phyloP scores from a whole-genome alignment of 2,113 vertebrate species.

The Cranoglanis bouderius region DNA sequence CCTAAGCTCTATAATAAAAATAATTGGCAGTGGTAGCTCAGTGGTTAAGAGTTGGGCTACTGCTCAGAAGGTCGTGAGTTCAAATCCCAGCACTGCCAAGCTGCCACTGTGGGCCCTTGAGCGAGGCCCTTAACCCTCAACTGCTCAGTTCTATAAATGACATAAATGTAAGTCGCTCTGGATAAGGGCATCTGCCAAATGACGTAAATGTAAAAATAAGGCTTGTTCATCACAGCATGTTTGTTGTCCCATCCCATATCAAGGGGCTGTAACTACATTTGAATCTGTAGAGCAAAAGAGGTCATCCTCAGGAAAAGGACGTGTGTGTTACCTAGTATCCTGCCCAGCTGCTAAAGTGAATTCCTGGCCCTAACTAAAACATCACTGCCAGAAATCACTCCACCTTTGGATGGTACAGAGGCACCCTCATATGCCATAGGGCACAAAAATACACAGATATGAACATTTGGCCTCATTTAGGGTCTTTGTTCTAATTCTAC shows the following conservation, averaged over 20 bases:
- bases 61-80: no score
- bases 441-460: background rate
- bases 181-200: no score
- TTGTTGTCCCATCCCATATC: background rate
- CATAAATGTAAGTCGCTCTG: no score
- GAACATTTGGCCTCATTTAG: background rate
- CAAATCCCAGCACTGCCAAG: no score
- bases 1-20: background rate
- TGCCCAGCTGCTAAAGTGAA: constrained; percentile 25
- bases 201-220: no score
- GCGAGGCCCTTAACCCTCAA: no score
- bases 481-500: background rate
- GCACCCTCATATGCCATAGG: background rate
- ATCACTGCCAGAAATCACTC: constrained; percentile 5
- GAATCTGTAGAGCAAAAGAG: background rate
- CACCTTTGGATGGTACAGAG: background rate
- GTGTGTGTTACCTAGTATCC: constrained; percentile 27
- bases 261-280: background rate
- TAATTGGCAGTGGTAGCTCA: no score
- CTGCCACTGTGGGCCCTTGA: no score
- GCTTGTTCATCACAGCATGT: constrained; percentile 11
- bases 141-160: no score
- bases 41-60: no score
- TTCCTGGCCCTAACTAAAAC: background rate
- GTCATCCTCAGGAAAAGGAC: constrained; percentile 42